Conservation (phyloP, 1,140 invertebrate species). For the Microvelia longipes region DNA sequence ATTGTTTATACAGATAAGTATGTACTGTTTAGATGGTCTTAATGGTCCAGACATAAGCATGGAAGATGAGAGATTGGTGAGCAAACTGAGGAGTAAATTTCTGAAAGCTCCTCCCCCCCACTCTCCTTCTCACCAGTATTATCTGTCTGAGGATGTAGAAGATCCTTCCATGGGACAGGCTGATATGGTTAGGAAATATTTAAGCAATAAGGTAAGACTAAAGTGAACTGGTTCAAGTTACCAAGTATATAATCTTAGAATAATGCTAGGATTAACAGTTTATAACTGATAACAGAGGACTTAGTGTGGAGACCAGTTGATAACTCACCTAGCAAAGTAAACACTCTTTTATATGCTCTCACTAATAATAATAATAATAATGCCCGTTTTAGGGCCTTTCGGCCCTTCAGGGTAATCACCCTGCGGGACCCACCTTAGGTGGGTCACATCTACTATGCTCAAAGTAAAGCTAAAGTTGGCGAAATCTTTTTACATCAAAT, state of each 20-base stretch:
- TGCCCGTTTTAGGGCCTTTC: not conserved
- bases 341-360: not conserved
- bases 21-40: conserved; percentile 7
- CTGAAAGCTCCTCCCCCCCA: conserved; percentile 21
- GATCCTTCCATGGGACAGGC: conserved; percentile 35
- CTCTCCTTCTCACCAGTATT: conserved; percentile 15
- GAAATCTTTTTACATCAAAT: no score
- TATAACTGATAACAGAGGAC: not conserved
- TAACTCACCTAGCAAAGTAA: no score
- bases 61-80: conserved; percentile 21
- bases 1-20: not conserved
- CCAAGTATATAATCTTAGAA: not conserved
- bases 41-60: conserved; percentile 14
- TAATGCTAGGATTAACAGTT: not conserved
- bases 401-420: no score
- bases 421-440: no score
- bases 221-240: not conserved
- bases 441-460: no score
- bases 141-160: conserved; percentile 25
- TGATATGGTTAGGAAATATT: conserved; percentile 24
- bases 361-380: not conserved
- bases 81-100: conserved; percentile 20
- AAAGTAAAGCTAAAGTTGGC: no score
- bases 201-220: conserved; percentile 27
- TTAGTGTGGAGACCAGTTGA: no score